These are phyloP conservation scores for Drosophila prolongata DNA, from an alignment of 2,888 invertebrate species.

Conservation along the genomic window DNA sequence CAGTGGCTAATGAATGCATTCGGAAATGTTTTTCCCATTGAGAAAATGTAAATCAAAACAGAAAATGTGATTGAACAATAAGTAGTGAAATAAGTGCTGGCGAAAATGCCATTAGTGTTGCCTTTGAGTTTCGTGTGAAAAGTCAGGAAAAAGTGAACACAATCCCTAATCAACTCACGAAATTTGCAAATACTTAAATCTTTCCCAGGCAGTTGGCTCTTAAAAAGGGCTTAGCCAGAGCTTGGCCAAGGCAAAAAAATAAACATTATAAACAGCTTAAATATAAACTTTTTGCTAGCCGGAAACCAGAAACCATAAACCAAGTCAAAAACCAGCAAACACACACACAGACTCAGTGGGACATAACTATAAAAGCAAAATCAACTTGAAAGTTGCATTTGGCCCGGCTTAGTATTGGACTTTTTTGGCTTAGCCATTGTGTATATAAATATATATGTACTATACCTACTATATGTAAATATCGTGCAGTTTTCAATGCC, in stretches of 20 bases:
- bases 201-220: conserved; percentile 32
- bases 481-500: conserved; percentile 10
- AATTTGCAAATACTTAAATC: conserved; percentile 27
- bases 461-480: conserved; percentile 8
- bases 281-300: conserved; percentile 49
- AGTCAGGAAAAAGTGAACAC: conserved; percentile 4
- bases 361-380: conserved; percentile 50
- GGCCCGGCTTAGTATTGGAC: conserved; percentile 64
- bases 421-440: conserved; percentile 62
- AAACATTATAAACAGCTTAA: conserved; percentile 73
- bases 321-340: conserved; percentile 61
- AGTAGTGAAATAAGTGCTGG: conserved; percentile 8
- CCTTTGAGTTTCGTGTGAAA: neutral
- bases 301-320: conserved; percentile 66
- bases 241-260: conserved; percentile 14
- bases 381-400: conserved; percentile 68
- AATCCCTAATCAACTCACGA: conserved; percentile 23
- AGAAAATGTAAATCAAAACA: conserved; percentile 28
- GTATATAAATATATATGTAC: conserved; percentile 17
- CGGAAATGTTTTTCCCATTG: neutral
- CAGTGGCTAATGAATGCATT: conserved; percentile 16
- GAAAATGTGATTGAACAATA: conserved; percentile 11
- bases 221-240: conserved; percentile 49
- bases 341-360: conserved; percentile 12
- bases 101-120: conserved; percentile 11